Percentiles rank a stretch among this genome's conserved stretches.
Conservation (phyloP, 2,888 invertebrate species). For the Diaperis boleti region DNA sequence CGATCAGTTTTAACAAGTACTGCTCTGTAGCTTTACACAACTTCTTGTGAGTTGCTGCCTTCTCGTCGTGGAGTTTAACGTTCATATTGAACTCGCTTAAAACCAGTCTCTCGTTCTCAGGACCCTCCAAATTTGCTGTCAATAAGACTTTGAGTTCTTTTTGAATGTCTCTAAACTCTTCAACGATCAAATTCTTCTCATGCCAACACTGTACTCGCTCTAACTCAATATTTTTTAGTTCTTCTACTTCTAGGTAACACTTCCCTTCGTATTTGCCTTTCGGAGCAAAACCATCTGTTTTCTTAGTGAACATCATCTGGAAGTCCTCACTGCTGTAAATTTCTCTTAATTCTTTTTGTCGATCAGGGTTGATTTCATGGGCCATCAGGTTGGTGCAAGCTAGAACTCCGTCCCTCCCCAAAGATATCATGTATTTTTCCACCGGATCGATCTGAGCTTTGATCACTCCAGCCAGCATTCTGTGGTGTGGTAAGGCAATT, state of each 20-base stretch:
- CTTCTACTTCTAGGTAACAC: constrained; percentile 69
- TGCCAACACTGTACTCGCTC: constrained; percentile 61
- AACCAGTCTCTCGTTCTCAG: constrained; percentile 72
- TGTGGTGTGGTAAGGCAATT: constrained; percentile 64
- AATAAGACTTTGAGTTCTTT: constrained; percentile 62
- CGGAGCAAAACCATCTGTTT: constrained; percentile 60
- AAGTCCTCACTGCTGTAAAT: constrained; percentile 49
- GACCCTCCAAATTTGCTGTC: constrained; percentile 70
- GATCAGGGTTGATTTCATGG: constrained; percentile 45
- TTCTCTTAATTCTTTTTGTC: constrained; percentile 45
- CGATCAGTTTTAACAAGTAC: constrained; percentile 70
- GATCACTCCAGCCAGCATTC: constrained; percentile 65
- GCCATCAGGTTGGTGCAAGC: constrained; percentile 55
- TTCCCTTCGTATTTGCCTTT: constrained; percentile 56
- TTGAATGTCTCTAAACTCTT: constrained; percentile 62
- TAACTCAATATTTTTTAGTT: constrained; percentile 65
- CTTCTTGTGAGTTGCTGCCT: constrained; percentile 54
- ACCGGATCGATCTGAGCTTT: constrained; percentile 67
- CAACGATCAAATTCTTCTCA: constrained; percentile 59
- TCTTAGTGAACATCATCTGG: constrained; percentile 58
- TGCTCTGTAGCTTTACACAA: constrained; percentile 71
- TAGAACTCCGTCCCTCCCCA: constrained; percentile 65
- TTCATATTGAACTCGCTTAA: constrained; percentile 75
- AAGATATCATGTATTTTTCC: constrained; percentile 62
- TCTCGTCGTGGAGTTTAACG: constrained; percentile 66